Conservation (phyloP, 2,888 invertebrate genomes). For the Spatulosminthurus flaviceps region DNA sequence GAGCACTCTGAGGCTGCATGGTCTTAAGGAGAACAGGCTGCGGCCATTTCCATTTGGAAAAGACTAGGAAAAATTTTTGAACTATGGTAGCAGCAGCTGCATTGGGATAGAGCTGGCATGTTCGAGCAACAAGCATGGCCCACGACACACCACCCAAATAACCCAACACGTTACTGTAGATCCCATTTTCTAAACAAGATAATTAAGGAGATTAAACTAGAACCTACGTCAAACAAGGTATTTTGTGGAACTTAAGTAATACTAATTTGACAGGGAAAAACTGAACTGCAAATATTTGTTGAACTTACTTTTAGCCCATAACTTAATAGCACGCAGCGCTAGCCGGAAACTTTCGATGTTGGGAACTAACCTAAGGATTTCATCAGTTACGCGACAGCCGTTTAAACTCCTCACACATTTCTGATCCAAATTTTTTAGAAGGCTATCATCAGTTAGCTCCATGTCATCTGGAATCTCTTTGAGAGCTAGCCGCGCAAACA, state of each 20-base stretch:
- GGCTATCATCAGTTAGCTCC: constrained; percentile 87
- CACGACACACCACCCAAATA: constrained; percentile 98
- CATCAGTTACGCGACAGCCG: constrained; percentile 98
- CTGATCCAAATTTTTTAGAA: constrained; percentile 93
- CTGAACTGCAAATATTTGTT: constrained; percentile 5
- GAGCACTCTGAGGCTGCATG: constrained; percentile 82
- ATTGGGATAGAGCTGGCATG: constrained; percentile 98
- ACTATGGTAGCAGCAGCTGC: constrained; percentile 93
- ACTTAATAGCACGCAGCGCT: constrained; percentile 91
- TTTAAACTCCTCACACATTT: constrained; percentile 97
- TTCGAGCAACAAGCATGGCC: constrained; percentile 99
- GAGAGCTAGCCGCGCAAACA: constrained; percentile 94
- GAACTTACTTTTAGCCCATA: constrained; percentile 96
- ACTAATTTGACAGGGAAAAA: neutral
- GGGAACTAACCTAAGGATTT: constrained; percentile 94
- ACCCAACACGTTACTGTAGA: constrained; percentile 97
- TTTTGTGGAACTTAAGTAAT: too few relatives aligned
- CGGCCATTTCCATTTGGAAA: constrained; percentile 99
- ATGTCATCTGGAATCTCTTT: constrained; percentile 90
- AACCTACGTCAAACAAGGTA: too few relatives aligned
- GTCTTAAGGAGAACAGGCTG: constrained; percentile 91
- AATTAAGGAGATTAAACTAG: neutral
- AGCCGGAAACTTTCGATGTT: constrained; percentile 93
- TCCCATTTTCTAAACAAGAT: constrained; percentile 82
- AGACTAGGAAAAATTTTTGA: constrained; percentile 98